These are phyloP conservation scores for Ormyrus rosae DNA, from an alignment of 2,888 invertebrate species.

Conservation along the genomic window DNA sequence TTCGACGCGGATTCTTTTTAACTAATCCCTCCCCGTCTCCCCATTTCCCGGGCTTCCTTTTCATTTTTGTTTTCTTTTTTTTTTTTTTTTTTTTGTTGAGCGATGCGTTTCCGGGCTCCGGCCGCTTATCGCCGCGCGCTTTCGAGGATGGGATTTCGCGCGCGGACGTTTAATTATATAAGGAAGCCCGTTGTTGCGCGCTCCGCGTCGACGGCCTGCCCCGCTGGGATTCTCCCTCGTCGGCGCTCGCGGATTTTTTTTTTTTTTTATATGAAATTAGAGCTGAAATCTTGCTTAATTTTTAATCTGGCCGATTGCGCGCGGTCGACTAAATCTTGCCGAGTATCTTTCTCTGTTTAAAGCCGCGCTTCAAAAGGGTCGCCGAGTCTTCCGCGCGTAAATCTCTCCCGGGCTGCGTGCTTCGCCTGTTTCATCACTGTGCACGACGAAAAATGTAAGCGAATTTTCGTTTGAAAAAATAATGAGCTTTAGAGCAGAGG, in stretches of 20 bases:
- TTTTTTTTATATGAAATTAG: conserved; percentile 52
- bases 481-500: too few relatives aligned
- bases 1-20: too few relatives aligned
- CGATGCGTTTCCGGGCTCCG: neutral
- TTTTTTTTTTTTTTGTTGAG: neutral
- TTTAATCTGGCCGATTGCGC: conserved; percentile 51
- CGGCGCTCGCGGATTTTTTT: conserved; percentile 1
- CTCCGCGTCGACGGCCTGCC: neutral
- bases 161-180: conserved; percentile 49
- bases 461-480: too few relatives aligned
- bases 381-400: too few relatives aligned
- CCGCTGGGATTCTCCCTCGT: neutral
- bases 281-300: conserved; percentile 39
- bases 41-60: too few relatives aligned
- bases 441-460: too few relatives aligned
- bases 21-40: too few relatives aligned
- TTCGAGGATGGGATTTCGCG: conserved; percentile 33
- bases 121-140: conserved; percentile 40
- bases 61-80: neutral
- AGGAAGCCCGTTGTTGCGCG: conserved; percentile 28
- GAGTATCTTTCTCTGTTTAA: conserved; percentile 8
- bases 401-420: too few relatives aligned
- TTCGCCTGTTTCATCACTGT: too few relatives aligned
- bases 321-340: conserved; percentile 23
- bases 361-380: neutral